These are phyloP conservation scores for Malthinus flaveolus DNA, from an alignment of 2,888 invertebrate genomes.

Conservation along the genomic window DNA sequence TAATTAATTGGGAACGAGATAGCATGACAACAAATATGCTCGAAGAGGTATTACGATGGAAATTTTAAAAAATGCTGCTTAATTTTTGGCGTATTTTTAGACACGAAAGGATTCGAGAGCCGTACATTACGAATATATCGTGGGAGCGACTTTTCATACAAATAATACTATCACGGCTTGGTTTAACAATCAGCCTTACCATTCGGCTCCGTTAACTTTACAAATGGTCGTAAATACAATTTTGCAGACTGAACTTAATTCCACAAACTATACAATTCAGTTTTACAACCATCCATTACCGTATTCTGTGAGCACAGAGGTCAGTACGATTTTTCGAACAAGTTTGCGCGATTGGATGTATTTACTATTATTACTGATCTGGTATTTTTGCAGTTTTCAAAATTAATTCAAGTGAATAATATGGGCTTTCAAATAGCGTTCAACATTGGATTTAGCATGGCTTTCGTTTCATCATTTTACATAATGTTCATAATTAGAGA, in stretches of 20 bases:
- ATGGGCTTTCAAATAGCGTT: constrained; percentile 64
- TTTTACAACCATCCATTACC: constrained; percentile 73
- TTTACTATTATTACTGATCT: too few relatives aligned
- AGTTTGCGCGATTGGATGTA: constrained; percentile 8
- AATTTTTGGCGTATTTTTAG: constrained; percentile 49
- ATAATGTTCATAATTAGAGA: constrained; percentile 68
- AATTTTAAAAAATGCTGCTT: background rate
- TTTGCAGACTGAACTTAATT: constrained; percentile 50
- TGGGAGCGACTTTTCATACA: constrained; percentile 60
- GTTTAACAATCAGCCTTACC: constrained; percentile 78
- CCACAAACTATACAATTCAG: constrained; percentile 38
- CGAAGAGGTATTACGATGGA: constrained; percentile 2
- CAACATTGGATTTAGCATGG: constrained; percentile 73
- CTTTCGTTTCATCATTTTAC: constrained; percentile 68
- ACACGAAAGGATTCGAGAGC: constrained; percentile 50
- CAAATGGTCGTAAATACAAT: constrained; percentile 57
- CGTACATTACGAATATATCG: constrained; percentile 54
- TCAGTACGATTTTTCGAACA: constrained; percentile 44
- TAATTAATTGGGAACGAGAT: constrained; percentile 14
- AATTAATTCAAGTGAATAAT: constrained; percentile 46
- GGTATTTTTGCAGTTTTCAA: constrained; percentile 42
- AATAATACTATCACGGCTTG: constrained; percentile 61
- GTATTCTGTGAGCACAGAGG: constrained; percentile 60
- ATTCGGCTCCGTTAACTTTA: constrained; percentile 64
- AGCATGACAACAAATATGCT: constrained; percentile 11